Percentiles rank a stretch among this genome's conserved stretches.
Conservation (phyloP, 35 echinoderm and acorn worm species). For the Ophiothrix spiculata region DNA sequence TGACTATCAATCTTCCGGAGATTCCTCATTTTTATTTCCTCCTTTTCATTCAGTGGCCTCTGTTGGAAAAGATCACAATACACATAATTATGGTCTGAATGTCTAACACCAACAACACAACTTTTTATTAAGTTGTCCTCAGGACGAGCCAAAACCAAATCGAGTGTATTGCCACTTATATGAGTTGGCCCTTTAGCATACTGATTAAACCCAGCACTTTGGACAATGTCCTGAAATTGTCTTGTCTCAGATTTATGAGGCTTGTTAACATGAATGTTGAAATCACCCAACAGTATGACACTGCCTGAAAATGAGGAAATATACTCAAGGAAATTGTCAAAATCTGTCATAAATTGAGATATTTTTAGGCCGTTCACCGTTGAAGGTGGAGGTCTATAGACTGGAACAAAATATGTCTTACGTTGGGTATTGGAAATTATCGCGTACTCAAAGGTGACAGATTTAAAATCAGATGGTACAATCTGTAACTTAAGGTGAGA, state of each 20-base stretch:
- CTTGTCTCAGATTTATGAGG: not conserved
- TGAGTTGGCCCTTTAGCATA: not conserved
- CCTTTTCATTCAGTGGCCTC: not conserved
- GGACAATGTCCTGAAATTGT: not conserved
- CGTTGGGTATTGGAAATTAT: no score
- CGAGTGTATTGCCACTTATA: not conserved
- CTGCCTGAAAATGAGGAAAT: no score
- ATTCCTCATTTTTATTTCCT: not conserved
- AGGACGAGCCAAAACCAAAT: not conserved
- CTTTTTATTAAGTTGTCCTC: not conserved
- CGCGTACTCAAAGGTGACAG: no score
- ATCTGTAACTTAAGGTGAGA: no score
- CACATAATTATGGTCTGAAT: not conserved
- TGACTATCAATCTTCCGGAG: not conserved
- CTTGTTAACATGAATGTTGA: no score
- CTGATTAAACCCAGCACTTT: not conserved
- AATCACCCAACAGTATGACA: no score
- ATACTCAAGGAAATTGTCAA: no score
- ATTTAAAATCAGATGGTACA: no score
- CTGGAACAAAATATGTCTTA: no score
- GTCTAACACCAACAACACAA: slow-evolving; percentile 1
- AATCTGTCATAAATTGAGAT: no score
- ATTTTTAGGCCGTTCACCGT: no score
- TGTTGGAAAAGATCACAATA: not conserved
- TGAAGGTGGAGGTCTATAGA: no score